phyloP scores from a whole-genome alignment of 2,797 vertebrate genomes.

The Channallabes apus region DNA sequence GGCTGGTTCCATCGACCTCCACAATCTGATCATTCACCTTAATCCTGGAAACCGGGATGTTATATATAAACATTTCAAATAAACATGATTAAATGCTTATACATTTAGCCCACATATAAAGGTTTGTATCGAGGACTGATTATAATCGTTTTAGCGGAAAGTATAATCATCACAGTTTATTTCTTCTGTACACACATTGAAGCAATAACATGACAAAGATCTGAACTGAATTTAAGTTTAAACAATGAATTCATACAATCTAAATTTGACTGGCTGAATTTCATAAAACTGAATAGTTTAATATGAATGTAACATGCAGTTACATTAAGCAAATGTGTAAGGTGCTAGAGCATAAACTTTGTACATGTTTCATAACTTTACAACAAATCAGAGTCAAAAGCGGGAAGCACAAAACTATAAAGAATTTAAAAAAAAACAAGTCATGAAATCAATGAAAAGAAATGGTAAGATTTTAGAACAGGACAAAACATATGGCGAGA shows the following conservation, averaged over 20 bases:
- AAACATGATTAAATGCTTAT: not conserved
- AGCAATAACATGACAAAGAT: not conserved
- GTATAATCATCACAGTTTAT: not conserved
- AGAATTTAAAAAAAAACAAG: not conserved
- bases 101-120: not conserved
- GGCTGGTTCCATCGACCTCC: constrained; percentile 95
- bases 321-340: not conserved
- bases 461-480: not conserved
- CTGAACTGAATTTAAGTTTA: not conserved
- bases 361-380: not conserved
- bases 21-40: constrained; percentile 98
- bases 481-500: not conserved
- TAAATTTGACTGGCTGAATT: not conserved
- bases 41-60: constrained; percentile 75
- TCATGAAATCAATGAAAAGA: not conserved
- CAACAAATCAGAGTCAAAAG: not conserved
- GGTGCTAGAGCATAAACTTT: not conserved
- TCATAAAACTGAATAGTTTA: not conserved
- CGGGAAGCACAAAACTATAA: not conserved
- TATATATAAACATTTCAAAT: too few species aligned
- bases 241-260: not conserved
- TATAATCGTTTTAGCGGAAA: not conserved
- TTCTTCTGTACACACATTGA: not conserved
- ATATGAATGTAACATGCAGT: not conserved
- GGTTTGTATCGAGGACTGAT: not conserved